phyloP scores from a whole-genome alignment of 2,888 invertebrate species.

The Scelioninae gen. 2 region DNA sequence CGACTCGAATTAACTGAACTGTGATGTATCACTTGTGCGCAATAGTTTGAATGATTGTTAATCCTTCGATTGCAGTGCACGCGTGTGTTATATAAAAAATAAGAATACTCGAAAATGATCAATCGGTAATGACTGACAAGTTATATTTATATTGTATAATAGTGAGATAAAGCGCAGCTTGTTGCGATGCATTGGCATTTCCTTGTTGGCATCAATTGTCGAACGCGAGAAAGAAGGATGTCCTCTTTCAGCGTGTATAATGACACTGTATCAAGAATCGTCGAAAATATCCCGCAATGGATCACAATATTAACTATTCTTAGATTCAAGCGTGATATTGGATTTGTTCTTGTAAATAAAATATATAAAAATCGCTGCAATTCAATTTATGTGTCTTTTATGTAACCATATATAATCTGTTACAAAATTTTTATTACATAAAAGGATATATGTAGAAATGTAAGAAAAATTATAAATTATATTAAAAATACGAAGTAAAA shows the following conservation, averaged over 20 bases:
- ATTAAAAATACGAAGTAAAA: no score
- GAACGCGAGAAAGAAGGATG: conserved; percentile 25
- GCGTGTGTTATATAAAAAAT: conserved; percentile 41
- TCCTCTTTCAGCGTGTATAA: conserved; percentile 19
- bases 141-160: conserved; percentile 58
- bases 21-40: conserved; percentile 58
- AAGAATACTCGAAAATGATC: conserved; percentile 57
- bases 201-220: conserved; percentile 26
- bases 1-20: conserved; percentile 54
- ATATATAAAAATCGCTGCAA: conserved; percentile 46
- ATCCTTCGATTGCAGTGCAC: conserved; percentile 56
- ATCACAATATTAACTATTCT: conserved; percentile 31
- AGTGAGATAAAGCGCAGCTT: conserved; percentile 48
- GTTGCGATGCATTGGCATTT: conserved; percentile 36
- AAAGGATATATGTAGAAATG: no score
- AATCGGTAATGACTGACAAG: conserved; percentile 55
- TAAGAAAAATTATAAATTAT: no score
- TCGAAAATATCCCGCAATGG: conserved; percentile 33
- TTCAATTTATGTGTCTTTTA: conserved; percentile 45
- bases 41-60: conserved; percentile 55
- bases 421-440: no score
- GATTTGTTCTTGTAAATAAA: conserved; percentile 55
- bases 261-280: conserved; percentile 44
- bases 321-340: conserved; percentile 30
- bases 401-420: no score